A percentile compares a stretch with the other conserved stretches of the same genome.
Conservation (phyloP, 2,113 vertebrate species). For the Epinephelus moara region DNA sequence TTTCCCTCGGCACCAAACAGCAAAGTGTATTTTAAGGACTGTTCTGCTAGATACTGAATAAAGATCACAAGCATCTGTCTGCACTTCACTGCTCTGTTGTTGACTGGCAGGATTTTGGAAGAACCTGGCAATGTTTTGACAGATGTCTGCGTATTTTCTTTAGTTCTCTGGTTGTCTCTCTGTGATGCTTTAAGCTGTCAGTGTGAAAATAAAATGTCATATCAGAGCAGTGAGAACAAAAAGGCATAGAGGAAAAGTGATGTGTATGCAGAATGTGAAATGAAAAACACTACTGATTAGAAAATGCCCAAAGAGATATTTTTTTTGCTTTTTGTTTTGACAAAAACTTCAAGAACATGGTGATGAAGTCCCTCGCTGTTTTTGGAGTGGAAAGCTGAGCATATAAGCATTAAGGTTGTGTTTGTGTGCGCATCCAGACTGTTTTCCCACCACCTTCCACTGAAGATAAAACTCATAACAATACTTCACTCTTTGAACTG, state of each 20-base stretch:
- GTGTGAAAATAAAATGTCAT: constrained; percentile 49
- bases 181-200: constrained; percentile 51
- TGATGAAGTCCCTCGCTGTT: constrained; percentile 6
- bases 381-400: constrained; percentile 11
- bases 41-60: constrained; percentile 40
- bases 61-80: constrained; percentile 48
- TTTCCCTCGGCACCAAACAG: neutral
- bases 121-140: constrained; percentile 58
- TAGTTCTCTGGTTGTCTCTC: constrained; percentile 34
- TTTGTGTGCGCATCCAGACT: neutral
- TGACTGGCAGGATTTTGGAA: constrained; percentile 54
- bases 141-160: constrained; percentile 49
- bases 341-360: constrained; percentile 36
- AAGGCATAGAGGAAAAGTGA: constrained; percentile 41
- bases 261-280: constrained; percentile 41
- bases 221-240: constrained; percentile 53
- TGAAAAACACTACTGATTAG: constrained; percentile 51
- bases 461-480: constrained; percentile 48
- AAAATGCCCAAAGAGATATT: constrained; percentile 29
- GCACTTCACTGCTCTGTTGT: constrained; percentile 22
- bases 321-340: constrained; percentile 43
- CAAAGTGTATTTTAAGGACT: constrained; percentile 36
- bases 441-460: neutral
- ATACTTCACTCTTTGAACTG: constrained; percentile 59
- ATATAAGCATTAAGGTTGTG: constrained; percentile 17